phyloP scores from a whole-genome alignment of 2,797 vertebrate species.

The Darevskia nairensis region DNA sequence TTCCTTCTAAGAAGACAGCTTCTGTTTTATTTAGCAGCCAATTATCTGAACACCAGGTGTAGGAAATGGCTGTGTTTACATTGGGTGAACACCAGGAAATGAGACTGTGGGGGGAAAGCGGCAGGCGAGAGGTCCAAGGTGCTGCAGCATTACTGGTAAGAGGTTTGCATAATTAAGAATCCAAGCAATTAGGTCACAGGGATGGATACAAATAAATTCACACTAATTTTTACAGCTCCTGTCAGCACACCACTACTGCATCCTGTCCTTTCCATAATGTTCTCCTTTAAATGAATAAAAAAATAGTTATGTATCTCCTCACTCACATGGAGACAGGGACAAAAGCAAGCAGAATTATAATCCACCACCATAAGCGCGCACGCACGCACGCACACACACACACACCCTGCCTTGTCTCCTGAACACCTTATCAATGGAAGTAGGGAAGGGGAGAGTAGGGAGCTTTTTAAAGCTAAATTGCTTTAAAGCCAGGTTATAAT shows the following conservation, averaged over 20 bases:
- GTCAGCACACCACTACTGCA: not conserved
- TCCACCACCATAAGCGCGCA: accelerated
- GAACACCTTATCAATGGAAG: not conserved
- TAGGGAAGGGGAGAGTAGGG: no score
- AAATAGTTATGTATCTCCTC: not conserved
- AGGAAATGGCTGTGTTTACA: constrained; percentile 47
- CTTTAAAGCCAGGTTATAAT: not conserved
- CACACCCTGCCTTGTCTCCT: not conserved
- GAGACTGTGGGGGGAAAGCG: not conserved
- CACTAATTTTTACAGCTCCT: not conserved
- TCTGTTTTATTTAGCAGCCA: constrained; percentile 64
- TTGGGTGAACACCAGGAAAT: constrained; percentile 32
- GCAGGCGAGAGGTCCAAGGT: not conserved
- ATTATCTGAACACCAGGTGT: constrained; percentile 57
- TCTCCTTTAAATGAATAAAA: not conserved
- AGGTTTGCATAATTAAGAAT: not conserved
- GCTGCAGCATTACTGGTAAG: accelerated
- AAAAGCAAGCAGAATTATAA: accelerated
- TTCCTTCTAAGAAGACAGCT: constrained; percentile 39
- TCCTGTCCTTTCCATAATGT: not conserved
- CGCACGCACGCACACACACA: accelerated
- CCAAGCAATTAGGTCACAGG: not conserved
- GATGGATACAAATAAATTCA: not conserved
- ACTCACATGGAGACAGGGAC: not conserved
- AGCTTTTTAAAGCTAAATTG: not conserved